Conservation (phyloP, 2,888 invertebrate genomes). For the Andricus curvator region DNA sequence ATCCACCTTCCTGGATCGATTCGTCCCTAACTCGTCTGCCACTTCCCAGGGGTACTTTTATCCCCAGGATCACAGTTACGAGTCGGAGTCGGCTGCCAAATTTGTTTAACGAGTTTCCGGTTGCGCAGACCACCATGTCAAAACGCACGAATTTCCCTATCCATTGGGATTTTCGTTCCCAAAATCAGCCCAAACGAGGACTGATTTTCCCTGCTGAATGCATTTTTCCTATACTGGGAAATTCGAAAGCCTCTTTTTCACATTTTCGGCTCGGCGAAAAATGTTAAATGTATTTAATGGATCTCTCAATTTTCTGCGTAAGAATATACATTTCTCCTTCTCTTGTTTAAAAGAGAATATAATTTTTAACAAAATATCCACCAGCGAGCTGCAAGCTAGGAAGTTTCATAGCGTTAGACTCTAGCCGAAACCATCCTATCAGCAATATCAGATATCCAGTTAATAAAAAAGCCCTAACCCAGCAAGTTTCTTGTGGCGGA, state of each 20-base stretch:
- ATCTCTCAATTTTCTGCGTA: too few species aligned
- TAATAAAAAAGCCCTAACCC: conserved; percentile 20
- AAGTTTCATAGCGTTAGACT: not conserved
- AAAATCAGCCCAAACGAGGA: conserved; percentile 18
- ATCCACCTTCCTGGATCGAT: conserved; percentile 46
- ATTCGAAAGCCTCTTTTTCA: not conserved
- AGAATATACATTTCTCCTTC: not conserved
- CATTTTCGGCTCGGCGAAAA: not conserved
- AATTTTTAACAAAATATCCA: not conserved
- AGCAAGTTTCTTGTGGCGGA: not conserved
- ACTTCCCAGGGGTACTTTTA: conserved; percentile 65
- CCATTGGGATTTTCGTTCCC: conserved; percentile 25
- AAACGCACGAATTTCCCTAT: conserved; percentile 58
- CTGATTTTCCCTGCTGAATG: conserved; percentile 7
- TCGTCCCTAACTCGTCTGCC: conserved; percentile 55
- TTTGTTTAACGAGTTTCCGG: conserved; percentile 69
- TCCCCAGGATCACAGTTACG: conserved; percentile 59
- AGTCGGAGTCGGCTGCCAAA: conserved; percentile 62
- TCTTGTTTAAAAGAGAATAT: not conserved
- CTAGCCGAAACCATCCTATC: not conserved
- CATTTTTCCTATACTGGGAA: not conserved
- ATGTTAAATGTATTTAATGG: not conserved
- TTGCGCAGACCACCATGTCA: conserved; percentile 57
- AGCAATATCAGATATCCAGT: conserved; percentile 14
- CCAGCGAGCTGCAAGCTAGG: not conserved